Conservation (phyloP, 2,113 vertebrate genomes). For the Phyllostomus hastatus region DNA sequence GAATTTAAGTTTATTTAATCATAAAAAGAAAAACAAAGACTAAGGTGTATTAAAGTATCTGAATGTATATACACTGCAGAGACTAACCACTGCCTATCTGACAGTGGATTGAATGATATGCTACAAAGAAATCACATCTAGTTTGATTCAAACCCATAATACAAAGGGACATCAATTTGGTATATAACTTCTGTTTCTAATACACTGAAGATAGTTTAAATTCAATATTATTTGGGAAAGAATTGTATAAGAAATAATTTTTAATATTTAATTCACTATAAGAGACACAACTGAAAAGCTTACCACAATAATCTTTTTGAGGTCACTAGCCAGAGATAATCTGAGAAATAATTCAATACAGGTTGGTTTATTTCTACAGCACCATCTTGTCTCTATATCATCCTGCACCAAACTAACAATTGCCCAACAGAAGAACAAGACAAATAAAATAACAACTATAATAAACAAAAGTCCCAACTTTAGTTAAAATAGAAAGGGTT, state of each 20-base stretch:
- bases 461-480: neutral
- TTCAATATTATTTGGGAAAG: slow-evolving; percentile 19
- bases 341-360: slow-evolving; percentile 22
- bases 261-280: neutral
- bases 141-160: slow-evolving; percentile 17
- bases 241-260: neutral
- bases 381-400: neutral
- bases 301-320: neutral
- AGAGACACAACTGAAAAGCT: neutral
- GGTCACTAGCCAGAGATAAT: neutral
- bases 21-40: neutral
- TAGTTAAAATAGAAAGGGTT: neutral
- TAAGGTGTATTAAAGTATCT: neutral
- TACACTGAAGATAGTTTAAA: neutral
- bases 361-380: neutral
- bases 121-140: neutral
- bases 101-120: neutral
- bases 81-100: neutral
- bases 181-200: neutral
- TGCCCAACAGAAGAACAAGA: neutral
- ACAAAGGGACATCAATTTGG: neutral
- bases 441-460: neutral
- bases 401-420: neutral
- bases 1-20: slow-evolving; percentile 12
- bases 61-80: neutral